Evolutionary conservation across 2,888 invertebrate species (phyloP).

Genomic region (Zygogramma bicolorata): DNA sequence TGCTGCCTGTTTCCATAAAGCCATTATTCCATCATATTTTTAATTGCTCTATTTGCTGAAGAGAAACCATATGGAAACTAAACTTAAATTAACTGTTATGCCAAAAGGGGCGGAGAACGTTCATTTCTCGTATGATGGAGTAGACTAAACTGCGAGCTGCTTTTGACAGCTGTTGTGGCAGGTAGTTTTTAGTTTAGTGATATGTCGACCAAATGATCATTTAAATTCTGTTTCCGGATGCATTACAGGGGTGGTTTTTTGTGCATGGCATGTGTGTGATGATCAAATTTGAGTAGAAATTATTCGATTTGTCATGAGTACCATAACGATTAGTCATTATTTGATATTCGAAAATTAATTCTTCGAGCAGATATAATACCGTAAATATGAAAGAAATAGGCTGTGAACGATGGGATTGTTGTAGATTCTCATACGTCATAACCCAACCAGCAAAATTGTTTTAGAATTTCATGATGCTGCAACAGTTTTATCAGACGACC

Average conservation of each 20-base stretch:
- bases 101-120: constrained; percentile 27
- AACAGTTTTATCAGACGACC: too few relatives aligned
- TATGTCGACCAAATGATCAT: constrained; percentile 40
- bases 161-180: constrained; percentile 45
- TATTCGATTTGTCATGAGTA: neutral
- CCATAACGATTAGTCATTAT: neutral
- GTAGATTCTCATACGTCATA: too few relatives aligned
- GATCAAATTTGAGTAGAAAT: neutral
- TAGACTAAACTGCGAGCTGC: constrained; percentile 37
- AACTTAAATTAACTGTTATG: constrained; percentile 47
- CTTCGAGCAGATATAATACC: too few relatives aligned
- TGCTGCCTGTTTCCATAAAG: neutral
- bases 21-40: constrained; percentile 17
- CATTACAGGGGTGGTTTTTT: neutral
- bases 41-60: constrained; percentile 28
- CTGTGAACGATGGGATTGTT: too few relatives aligned
- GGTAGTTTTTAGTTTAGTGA: constrained; percentile 45
- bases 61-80: constrained; percentile 42
- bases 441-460: too few relatives aligned
- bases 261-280: neutral
- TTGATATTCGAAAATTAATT: too few relatives aligned
- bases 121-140: constrained; percentile 40
- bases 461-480: too few relatives aligned
- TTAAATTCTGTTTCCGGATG: constrained; percentile 25
- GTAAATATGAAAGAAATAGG: too few relatives aligned